Base-by-base conservation (phyloP, 2,888 invertebrate species). In the Drosophila bunnanda region DNA sequence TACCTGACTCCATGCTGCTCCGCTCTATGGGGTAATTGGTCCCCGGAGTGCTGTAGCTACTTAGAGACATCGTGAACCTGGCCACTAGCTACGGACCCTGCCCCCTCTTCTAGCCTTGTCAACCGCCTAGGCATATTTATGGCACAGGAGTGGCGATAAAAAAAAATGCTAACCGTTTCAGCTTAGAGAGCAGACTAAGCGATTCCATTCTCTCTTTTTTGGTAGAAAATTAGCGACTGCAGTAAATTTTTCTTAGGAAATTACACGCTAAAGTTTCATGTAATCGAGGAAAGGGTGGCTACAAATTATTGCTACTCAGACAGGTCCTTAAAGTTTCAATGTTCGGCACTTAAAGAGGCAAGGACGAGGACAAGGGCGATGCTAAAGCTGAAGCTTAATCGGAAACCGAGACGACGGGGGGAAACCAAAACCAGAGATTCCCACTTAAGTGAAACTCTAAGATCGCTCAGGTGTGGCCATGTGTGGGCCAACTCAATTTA, bases 1-100 rank as follows among this genome's bases (percentile, higher is more conserved):
- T 84, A 87, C 84, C 85, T 79, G 73, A 73, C 54, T 62, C 66
- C 57, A 17, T 55, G 62, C 61, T 48, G 30, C 55, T 17, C 60
- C 43, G 62, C 64, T 67, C 72, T 65, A 65, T 39, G 70, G 70
- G 81, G 80, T 85, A 85, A 85, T 85, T 85, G 85, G 76, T 88
- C 85, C 85, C 85, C 72, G 67, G 81, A 81, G 85, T 81, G 86
- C 65, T 59, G 70, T 83, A 83, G 88, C 85, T 85, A 86, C 85
- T 85, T 88, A 85, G 83, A 85, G 85, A 80, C 82, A 82, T 79
- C 78, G 73, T 56, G 80, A 64, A 70, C 55, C 70, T 74, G 76
- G 55, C 67, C 75, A 62, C 12, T 53, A 22, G 34, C 12, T 48
- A 44, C 17, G 43, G 17, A 34, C 30, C 17, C 22, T 8, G 2